phyloP scores from a whole-genome alignment of 2,113 vertebrate species.

The Percina caprodes region DNA sequence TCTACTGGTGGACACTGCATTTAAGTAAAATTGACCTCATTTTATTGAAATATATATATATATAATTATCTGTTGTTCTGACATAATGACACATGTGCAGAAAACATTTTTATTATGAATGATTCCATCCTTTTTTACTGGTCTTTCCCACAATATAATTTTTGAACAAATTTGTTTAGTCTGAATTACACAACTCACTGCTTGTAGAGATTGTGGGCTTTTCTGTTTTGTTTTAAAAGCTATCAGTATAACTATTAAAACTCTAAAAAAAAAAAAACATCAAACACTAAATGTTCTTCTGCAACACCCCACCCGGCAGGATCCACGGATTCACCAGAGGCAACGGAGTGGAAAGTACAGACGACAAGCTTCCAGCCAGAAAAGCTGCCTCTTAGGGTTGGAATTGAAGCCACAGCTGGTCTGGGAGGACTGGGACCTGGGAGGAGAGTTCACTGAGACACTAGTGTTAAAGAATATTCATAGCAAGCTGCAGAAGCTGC shows the following conservation, averaged over 20 bases:
- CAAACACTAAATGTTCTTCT: background rate
- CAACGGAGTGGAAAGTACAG: slow-evolving; percentile 25
- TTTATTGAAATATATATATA: background rate
- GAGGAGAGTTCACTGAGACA: slow-evolving; percentile 86
- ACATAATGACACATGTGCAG: background rate
- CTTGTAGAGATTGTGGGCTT: background rate
- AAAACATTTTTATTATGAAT: background rate
- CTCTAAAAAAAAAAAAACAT: background rate
- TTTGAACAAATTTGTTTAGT: background rate
- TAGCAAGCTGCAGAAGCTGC: slow-evolving; percentile 88
- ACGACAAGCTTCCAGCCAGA: slow-evolving; percentile 72
- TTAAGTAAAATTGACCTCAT: background rate
- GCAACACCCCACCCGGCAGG: background rate
- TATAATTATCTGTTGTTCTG: background rate
- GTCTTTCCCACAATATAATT: background rate
- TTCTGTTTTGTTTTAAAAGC: background rate
- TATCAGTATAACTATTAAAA: background rate
- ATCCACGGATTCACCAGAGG: slow-evolving; percentile 35
- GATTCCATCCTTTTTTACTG: background rate
- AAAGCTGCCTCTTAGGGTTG: slow-evolving; percentile 85
- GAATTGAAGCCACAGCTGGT: slow-evolving; percentile 85
- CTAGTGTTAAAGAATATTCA: slow-evolving; percentile 89
- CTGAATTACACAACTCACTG: background rate
- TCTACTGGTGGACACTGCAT: background rate
- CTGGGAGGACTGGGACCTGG: slow-evolving; percentile 90